Base-by-base conservation (phyloP, 2,888 invertebrate genomes). In the Ptycholaimellus sp. region DNA sequence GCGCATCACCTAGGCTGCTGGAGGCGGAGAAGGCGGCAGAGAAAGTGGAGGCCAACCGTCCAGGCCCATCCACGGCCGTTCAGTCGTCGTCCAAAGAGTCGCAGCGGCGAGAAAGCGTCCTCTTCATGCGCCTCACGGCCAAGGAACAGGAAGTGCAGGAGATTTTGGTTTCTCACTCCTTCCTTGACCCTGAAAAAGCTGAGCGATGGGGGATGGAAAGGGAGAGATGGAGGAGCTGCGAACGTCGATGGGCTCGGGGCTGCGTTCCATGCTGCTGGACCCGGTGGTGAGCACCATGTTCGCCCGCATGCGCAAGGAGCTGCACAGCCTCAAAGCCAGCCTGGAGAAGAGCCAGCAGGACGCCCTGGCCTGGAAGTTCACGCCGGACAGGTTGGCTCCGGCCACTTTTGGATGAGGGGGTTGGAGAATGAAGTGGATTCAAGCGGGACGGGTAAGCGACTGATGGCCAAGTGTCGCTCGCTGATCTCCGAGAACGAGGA, bases 121-220 rank as follows among this genome's bases (percentile, higher is more conserved):
- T 90, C 49, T 76, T 85, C 49, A 74, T 85, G 55, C 70, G 83
- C 54, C 70, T 90, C 48, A 78, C 85, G 42, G 76, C 79, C 46
- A 90, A 90, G 65, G 90, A 90, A 59, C 85, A 87, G 62, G 87
- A 90, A 66, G 72, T 83, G 60, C 83, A 87, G 64, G 85, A 87
- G 65, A 81, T 77, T 68, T 74, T 78, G 67, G 85, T n/a, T n/a
- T n/a, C n/a, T 85, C 70, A 70, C 76, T 69, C 28, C 14, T 25
- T 34, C 23, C 17, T 5, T 17, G 11, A 11, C n/a, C n/a, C n/a
- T 33, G 7, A 18, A 23, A 33, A 33, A 33, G 13, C 6, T 22
- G 17, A 23, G 13, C 7, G 25, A 6, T 13, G n/a, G 6, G n/a
- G n/a, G n/a, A n/a, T n/a, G n/a, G n/a, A n/a, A n/a, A 41, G 41